Base-by-base conservation (phyloP, 2,797 vertebrate species). In the Fundulus diaphanus region DNA sequence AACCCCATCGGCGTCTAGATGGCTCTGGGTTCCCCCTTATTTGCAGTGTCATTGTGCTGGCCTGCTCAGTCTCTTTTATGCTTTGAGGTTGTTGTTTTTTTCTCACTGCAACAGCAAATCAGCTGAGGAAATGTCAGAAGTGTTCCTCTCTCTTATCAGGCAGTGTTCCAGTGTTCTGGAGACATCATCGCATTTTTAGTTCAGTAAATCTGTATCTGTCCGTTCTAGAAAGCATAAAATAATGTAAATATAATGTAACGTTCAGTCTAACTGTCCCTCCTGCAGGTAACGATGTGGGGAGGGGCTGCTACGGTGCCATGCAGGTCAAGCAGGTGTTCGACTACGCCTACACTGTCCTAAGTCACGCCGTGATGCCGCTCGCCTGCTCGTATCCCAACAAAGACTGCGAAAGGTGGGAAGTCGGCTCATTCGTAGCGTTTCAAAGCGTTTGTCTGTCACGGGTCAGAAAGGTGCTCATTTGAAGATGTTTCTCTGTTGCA, bases 311-410 rank as follows among this genome's bases (percentile, higher is more conserved):
- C 0, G 98, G 98, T 81, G 98, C 97, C 92, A 96, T 99, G 96
- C 97, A 98, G 82, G 98, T 99, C 89, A 98, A 98, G 87, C 97
- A 99, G 92, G 97, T 98, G 89, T 98, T 99, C 70, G 97, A 99
- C 92, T 99, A 99, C 13, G 98, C 98, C 80, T 99, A 99, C 95
- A 98, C 97, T 57, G 96, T 99, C 76, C 96, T 99, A 85, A 96
- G 96, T 87, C 98, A 97, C 2, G 97, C 98, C 0, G 97, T 99
- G 78, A 97, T 97, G 0, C 97, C 97, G 0, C 96, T 99, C 1
- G 97, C 98, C 49, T 96, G 95, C 83, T 99, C 97, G 1, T 99
- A 98, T 81, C 98, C 98, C 80, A 99, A 99, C 80, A 96, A 97
- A 92, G 97, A 99, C 92, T 95, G 94, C 13, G 97, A 99, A 90